Percentiles rank a stretch among this genome's conserved stretches.
Conservation (phyloP, 2,888 invertebrate genomes). For the Penaeus monodon region DNA sequence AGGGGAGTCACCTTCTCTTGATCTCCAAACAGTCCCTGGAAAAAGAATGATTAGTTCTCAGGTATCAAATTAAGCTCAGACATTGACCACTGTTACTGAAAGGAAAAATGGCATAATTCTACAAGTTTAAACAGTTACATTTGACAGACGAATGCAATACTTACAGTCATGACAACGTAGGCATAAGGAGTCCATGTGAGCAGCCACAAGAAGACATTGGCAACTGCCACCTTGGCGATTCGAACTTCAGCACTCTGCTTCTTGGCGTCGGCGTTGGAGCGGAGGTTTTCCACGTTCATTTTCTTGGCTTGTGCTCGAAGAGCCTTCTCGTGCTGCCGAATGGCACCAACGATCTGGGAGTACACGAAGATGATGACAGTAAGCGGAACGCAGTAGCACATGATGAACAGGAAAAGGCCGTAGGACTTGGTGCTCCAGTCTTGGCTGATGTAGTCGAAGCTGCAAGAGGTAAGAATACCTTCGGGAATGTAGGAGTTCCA, state of each 20-base stretch:
- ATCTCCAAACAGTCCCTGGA: constrained; percentile 57
- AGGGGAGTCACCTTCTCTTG: constrained; percentile 58
- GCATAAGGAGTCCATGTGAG: constrained; percentile 68
- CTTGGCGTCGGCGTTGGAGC: constrained; percentile 72
- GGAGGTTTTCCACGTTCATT: constrained; percentile 90
- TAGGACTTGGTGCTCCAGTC: constrained; percentile 74
- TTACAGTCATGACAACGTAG: constrained; percentile 66
- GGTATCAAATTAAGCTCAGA: too few relatives aligned
- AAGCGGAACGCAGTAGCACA: constrained; percentile 73
- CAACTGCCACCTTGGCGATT: constrained; percentile 65
- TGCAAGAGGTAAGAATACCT: constrained; percentile 71
- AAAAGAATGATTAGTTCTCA: background rate
- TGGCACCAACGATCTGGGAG: constrained; percentile 79
- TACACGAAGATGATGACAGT: constrained; percentile 76
- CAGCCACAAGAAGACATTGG: constrained; percentile 65
- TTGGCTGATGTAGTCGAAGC: constrained; percentile 73
- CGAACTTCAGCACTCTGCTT: constrained; percentile 60
- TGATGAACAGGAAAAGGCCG: constrained; percentile 74
- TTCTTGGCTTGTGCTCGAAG: constrained; percentile 93
- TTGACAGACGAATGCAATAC: background rate
- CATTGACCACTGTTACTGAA: too few relatives aligned
- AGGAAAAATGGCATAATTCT: too few relatives aligned
- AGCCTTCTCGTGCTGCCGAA: constrained; percentile 84
- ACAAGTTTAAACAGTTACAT: too few relatives aligned
- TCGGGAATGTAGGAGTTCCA: constrained; percentile 69